A percentile compares a stretch with the other conserved stretches of the same genome.
phyloP scores from a whole-genome alignment of 37 sponge, comb jelly and placozoan genomes.

The Oopsacas minuta region DNA sequence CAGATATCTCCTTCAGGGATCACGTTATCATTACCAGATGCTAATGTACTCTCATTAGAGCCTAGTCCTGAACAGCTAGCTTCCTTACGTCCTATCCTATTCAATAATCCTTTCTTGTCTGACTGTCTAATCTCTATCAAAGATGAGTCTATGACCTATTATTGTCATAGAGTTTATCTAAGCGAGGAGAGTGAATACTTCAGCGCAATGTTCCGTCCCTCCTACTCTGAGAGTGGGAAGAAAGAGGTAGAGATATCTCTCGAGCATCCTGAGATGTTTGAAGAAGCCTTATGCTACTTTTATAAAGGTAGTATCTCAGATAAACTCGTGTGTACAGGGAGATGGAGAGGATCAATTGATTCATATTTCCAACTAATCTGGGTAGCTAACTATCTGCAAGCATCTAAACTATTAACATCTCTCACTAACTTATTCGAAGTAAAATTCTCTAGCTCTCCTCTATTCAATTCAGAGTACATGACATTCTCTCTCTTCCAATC shows the following conservation, averaged over 20 bases:
- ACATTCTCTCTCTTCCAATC: not conserved
- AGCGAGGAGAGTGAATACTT: not conserved
- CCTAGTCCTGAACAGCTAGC: not conserved
- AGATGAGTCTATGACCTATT: not conserved
- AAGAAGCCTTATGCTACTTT: not conserved
- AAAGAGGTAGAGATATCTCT: not conserved
- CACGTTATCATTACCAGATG: not conserved
- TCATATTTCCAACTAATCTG: slow-evolving; percentile 4
- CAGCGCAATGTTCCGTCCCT: not conserved
- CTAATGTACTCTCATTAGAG: not conserved
- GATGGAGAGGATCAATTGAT: not conserved
- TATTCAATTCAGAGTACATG: slow-evolving; percentile 12
- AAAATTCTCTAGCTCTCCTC: not conserved
- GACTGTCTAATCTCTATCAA: not conserved
- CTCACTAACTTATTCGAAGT: not conserved
- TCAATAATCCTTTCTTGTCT: not conserved
- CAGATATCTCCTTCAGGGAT: not conserved
- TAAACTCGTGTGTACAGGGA: not conserved
- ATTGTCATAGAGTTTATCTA: not conserved
- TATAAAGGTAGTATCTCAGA: not conserved
- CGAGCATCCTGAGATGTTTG: slow-evolving; percentile 6
- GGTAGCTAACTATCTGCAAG: not conserved
- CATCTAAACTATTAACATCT: not conserved
- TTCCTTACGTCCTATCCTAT: not conserved
- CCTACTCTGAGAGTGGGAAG: not conserved